Base-by-base conservation (phyloP, 1,140 invertebrate genomes). In the Drosophila obscura region DNA sequence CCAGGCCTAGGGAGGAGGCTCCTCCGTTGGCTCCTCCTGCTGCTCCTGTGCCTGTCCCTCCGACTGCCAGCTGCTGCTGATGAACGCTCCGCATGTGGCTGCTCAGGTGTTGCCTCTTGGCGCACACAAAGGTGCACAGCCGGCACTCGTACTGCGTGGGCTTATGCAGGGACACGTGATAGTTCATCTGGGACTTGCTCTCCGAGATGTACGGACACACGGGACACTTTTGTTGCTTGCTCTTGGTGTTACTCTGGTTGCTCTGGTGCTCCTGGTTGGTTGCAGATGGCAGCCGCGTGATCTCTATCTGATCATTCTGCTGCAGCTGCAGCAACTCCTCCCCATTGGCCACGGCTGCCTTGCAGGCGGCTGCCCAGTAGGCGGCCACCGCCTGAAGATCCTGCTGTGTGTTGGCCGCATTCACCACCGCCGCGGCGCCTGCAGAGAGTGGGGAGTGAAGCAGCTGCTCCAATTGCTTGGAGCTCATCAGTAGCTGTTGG, bases 111-210 rank as follows among this genome's bases (percentile, higher is more conserved):
- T 97, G 95, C 46, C 95, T 93, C 90, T 96, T 96, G 28, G 94
- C 96, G 1, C 97, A 96, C 88, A 96, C 96, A 82, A 97, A 98
- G 66, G 95, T 95, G 91, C 96, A 98, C 60, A 95, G 92, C 0
- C 94, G 94, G 91, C 97, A 97, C 90, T 96, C 96, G 91, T 96
- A 97, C 55, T 94, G 94, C 8, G 93, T 93, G 5, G 95, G 94
- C 44, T 95, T 94, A 87, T 98, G 96, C 83, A 97, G 96, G 89
- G 97, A 96, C 75, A 96, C 95, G 77, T 97, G 96, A 90, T 97
- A 96, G 71, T 96, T 94, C 80, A 95, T 96, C 88, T 97, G 96
- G 45, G 96, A 96, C 91, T 96, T 96, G 84, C 95, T 96, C 81
- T 96, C 96, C 26, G 95, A 96, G 64, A 95, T 95, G 90, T 96